Conservation (phyloP, 2,888 invertebrate species). For the Craniophora ligustri region DNA sequence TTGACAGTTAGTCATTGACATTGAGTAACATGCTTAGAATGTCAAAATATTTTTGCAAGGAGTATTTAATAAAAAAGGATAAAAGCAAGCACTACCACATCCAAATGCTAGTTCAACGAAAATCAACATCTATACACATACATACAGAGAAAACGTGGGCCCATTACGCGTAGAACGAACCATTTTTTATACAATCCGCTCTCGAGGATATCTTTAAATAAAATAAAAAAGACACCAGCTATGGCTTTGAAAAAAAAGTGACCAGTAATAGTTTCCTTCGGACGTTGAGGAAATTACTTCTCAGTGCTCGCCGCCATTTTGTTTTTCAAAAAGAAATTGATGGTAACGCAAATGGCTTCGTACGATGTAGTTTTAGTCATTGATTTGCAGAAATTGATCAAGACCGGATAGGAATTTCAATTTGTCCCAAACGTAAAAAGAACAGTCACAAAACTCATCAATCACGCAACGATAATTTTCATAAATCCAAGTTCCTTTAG, state of each 20-base stretch:
- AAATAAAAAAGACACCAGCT: conserved; percentile 48
- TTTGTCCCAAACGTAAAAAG: background rate
- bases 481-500: too few species aligned
- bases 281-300: conserved; percentile 53
- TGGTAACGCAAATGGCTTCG: conserved; percentile 35
- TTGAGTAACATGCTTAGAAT: too few species aligned
- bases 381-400: conserved; percentile 35
- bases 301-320: conserved; percentile 19
- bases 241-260: conserved; percentile 51
- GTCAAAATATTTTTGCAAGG: too few species aligned
- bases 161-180: conserved; percentile 37
- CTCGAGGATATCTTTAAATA: conserved; percentile 43
- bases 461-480: too few species aligned
- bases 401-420: background rate
- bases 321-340: conserved; percentile 37
- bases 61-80: too few species aligned
- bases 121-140: conserved; percentile 2
- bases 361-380: conserved; percentile 33
- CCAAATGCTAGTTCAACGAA: conserved; percentile 1
- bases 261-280: conserved; percentile 56
- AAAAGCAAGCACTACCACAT: conserved; percentile 2
- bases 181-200: conserved; percentile 47
- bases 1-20: too few species aligned
- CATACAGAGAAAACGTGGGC: conserved; percentile 2
- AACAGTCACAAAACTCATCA: background rate